A percentile compares a stretch with the other conserved stretches of the same genome.
phyloP scores from a whole-genome alignment of 2,888 invertebrate species.

The Leuctra nigra region DNA sequence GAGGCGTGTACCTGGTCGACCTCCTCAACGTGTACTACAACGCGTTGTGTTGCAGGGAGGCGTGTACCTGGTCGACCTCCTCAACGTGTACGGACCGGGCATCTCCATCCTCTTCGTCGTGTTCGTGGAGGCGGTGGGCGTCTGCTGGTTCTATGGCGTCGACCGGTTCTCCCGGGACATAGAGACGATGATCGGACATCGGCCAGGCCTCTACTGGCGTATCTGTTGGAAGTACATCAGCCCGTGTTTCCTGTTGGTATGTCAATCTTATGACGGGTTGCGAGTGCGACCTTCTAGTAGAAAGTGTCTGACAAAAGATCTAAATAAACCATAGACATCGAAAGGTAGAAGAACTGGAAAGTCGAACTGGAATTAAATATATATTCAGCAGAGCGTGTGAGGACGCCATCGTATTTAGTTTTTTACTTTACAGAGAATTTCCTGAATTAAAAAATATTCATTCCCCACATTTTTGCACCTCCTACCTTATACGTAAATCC shows the following conservation, averaged over 20 bases:
- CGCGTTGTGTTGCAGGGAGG: constrained; percentile 76
- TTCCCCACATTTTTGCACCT: no score
- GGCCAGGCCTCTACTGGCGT: constrained; percentile 72
- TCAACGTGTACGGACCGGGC: constrained; percentile 84
- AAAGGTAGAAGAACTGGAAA: no score
- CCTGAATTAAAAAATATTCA: no score
- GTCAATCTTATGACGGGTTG: no score
- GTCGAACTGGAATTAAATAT: no score
- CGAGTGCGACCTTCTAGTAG: no score
- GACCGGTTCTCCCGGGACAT: constrained; percentile 74
- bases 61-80: constrained; percentile 75
- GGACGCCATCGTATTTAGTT: no score
- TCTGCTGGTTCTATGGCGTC: constrained; percentile 86
- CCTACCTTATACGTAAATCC: no score
- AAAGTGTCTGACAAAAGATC: no score
- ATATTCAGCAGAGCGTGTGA: no score
- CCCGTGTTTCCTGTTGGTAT: constrained; percentile 74
- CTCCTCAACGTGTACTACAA: constrained; percentile 80
- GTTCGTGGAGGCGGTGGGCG: constrained; percentile 83
- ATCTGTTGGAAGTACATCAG: constrained; percentile 83
- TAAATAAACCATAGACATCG: no score
- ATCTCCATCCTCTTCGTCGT: constrained; percentile 84
- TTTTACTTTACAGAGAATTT: no score
- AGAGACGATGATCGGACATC: constrained; percentile 73
- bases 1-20: constrained; percentile 81